phyloP scores from a whole-genome alignment of 2,888 invertebrate species.

The Rotaria socialis region DNA sequence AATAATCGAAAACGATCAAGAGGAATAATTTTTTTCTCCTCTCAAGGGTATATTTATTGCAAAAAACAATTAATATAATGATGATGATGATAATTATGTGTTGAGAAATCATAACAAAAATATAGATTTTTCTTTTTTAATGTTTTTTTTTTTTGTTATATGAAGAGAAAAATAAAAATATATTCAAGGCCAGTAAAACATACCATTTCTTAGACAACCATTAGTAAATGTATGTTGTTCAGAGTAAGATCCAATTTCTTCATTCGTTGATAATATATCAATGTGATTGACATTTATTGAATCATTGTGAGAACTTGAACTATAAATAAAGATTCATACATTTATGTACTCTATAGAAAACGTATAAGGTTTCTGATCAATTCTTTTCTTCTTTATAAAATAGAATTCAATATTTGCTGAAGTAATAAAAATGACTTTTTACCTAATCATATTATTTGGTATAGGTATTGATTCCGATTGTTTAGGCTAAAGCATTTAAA shows the following conservation, averaged over 20 bases:
- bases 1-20: not conserved
- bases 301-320: not conserved
- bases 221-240: slow-evolving; percentile 2
- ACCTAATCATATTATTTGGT: not conserved
- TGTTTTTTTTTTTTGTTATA: not conserved
- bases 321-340: not conserved
- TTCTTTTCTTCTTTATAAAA: not conserved
- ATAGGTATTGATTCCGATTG: not conserved
- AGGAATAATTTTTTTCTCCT: not conserved
- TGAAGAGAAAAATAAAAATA: not conserved
- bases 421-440: not conserved
- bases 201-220: slow-evolving; percentile 24
- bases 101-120: not conserved
- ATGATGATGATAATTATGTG: not conserved
- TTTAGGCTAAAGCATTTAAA: not conserved
- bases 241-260: not conserved
- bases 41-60: not conserved
- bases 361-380: not conserved
- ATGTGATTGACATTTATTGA: slow-evolving; percentile 1
- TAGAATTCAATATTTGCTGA: not conserved
- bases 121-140: not conserved
- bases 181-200: not conserved
- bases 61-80: not conserved
- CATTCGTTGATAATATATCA: not conserved
- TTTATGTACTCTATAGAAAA: not conserved